These are phyloP conservation scores for Plagodis pulveraria DNA, from an alignment of 2,888 invertebrate genomes.

Conservation along the genomic window DNA sequence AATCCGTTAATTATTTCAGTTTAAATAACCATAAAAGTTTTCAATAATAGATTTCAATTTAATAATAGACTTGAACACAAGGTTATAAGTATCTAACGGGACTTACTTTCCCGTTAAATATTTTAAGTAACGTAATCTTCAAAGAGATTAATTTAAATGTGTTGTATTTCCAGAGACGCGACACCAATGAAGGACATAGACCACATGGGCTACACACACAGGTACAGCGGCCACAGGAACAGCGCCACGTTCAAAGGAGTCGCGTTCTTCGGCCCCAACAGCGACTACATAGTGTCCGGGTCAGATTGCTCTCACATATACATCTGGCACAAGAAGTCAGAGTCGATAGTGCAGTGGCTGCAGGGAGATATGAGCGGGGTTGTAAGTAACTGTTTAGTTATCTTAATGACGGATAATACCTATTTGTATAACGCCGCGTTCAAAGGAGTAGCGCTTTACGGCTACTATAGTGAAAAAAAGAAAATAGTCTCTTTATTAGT, in stretches of 20 bases:
- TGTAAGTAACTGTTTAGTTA: constrained; percentile 82
- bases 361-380: constrained; percentile 93
- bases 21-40: no score
- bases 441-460: no score
- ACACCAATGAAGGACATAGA: constrained; percentile 3
- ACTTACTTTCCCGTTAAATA: no score
- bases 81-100: no score
- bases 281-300: constrained; percentile 96
- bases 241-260: constrained; percentile 94
- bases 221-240: constrained; percentile 87
- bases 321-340: constrained; percentile 95
- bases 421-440: no score
- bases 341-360: constrained; percentile 95
- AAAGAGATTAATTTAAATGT: neutral
- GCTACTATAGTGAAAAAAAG: no score
- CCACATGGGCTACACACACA: constrained; percentile 76
- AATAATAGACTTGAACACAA: no score
- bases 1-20: no score
- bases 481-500: no score
- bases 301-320: constrained; percentile 95
- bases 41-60: no score
- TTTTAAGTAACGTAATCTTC: no score
- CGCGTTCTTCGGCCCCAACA: constrained; percentile 96
- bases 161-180: constrained; percentile 3
- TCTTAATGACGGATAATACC: neutral